Percentiles rank a stretch among this genome's conserved stretches.
Conservation (phyloP, 2,797 vertebrate genomes). For the Notamacropus eugenii region DNA sequence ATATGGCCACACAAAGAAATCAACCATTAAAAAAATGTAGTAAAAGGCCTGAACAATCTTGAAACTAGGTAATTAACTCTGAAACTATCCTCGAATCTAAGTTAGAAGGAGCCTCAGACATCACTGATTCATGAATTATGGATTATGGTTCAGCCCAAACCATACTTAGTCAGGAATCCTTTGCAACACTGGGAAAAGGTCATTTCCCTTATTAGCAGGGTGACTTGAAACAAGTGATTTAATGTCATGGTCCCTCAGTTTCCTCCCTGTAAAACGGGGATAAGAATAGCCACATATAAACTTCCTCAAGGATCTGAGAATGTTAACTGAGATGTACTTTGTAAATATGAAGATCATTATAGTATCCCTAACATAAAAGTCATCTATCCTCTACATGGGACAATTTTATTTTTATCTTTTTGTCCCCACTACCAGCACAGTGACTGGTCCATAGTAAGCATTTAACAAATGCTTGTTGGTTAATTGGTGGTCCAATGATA, state of each 20-base stretch:
- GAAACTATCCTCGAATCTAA: not conserved
- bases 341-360: not conserved
- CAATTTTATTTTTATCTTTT: constrained; percentile 41
- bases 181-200: not conserved
- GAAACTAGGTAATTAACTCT: not conserved
- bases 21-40: not conserved
- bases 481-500: constrained; percentile 21
- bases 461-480: constrained; percentile 58
- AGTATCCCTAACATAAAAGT: not conserved
- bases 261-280: not conserved
- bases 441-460: constrained; percentile 23
- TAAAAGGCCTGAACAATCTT: not conserved
- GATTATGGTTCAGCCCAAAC: not conserved
- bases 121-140: not conserved
- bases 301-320: not conserved
- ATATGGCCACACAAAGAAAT: not conserved
- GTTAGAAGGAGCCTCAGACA: not conserved
- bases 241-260: not conserved
- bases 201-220: not conserved
- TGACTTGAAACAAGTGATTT: not conserved
- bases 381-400: not conserved
- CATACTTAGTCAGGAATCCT: not conserved
- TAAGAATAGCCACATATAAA: not conserved
- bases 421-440: constrained; percentile 39
- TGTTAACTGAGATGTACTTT: not conserved